Evolutionary conservation across 2,888 invertebrate species (phyloP).

Genomic region (Tiphia femorata): DNA sequence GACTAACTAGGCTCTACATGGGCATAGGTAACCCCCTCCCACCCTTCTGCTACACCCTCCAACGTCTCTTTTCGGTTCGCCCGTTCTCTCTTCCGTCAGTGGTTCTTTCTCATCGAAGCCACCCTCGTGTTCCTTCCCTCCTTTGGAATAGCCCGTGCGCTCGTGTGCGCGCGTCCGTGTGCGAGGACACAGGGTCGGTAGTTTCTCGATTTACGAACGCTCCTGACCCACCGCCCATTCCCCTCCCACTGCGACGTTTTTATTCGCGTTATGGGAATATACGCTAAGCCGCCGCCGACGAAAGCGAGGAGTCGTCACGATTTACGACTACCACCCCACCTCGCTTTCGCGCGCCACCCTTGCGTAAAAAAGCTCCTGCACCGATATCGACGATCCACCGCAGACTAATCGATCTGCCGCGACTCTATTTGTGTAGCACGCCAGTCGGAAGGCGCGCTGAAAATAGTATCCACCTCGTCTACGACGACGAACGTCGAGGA

Average conservation of each 20-base stretch:
- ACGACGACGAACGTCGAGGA: too few relatives aligned
- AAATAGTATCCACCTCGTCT: too few relatives aligned
- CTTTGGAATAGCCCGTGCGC: conserved; percentile 5
- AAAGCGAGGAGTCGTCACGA: conserved; percentile 41
- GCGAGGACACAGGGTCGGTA: not conserved
- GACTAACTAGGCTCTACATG: conserved; percentile 56
- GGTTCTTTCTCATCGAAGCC: conserved; percentile 60
- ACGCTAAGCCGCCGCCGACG: conserved; percentile 30
- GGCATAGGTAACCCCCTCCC: conserved; percentile 31
- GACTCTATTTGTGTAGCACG: conserved; percentile 18
- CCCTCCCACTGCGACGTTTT: conserved; percentile 29
- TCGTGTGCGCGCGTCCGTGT: conserved; percentile 13
- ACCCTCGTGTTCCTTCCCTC: conserved; percentile 23
- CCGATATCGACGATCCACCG: conserved; percentile 26
- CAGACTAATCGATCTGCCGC: conserved; percentile 21
- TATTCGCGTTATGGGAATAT: conserved; percentile 37
- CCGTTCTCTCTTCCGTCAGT: not conserved
- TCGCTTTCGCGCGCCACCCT: conserved; percentile 11
- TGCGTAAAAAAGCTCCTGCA: conserved; percentile 21
- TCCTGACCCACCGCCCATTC: conserved; percentile 26
- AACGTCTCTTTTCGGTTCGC: not conserved
- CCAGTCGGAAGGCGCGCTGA: not conserved
- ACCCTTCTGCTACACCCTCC: too few relatives aligned
- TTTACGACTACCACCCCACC: too few relatives aligned
- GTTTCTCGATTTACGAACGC: conserved; percentile 31